phyloP scores from a whole-genome alignment of 2,797 vertebrate genomes.

The Podarcis lilfordi region DNA sequence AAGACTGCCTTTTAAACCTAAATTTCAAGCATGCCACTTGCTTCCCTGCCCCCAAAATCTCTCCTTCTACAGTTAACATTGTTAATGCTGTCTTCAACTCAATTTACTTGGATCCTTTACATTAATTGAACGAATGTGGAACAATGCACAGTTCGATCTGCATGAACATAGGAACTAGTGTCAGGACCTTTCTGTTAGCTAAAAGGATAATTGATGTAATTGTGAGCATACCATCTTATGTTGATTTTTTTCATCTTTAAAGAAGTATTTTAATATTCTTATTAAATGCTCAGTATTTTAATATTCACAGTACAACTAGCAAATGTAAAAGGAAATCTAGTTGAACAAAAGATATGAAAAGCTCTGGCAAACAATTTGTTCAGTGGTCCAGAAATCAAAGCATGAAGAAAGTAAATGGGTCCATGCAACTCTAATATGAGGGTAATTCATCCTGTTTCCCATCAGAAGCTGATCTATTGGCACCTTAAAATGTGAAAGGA shows the following conservation, averaged over 20 bases:
- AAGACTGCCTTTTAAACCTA: not conserved
- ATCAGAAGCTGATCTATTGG: too few relatives aligned
- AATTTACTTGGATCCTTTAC: not conserved
- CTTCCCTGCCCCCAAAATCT: not conserved
- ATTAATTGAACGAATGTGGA: not conserved
- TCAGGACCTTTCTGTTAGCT: not conserved
- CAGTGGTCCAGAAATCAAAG: not conserved
- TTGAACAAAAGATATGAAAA: not conserved
- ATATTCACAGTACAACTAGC: not conserved
- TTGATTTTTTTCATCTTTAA: too few relatives aligned
- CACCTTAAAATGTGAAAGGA: too few relatives aligned
- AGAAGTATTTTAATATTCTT: not conserved
- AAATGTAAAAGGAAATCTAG: not conserved
- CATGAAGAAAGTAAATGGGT: not conserved
- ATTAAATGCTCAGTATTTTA: not conserved
- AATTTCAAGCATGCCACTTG: not conserved
- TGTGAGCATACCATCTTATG: not conserved
- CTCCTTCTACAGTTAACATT: not conserved
- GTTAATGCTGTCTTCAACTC: not conserved
- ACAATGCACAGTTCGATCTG: not conserved
- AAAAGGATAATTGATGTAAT: not conserved
- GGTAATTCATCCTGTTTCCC: not conserved
- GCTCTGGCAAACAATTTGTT: not conserved
- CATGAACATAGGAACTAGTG: not conserved
- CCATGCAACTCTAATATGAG: not conserved